These are phyloP conservation scores for Scopus umbretta DNA, from an alignment of 2,113 vertebrate species.

Conservation along the genomic window DNA sequence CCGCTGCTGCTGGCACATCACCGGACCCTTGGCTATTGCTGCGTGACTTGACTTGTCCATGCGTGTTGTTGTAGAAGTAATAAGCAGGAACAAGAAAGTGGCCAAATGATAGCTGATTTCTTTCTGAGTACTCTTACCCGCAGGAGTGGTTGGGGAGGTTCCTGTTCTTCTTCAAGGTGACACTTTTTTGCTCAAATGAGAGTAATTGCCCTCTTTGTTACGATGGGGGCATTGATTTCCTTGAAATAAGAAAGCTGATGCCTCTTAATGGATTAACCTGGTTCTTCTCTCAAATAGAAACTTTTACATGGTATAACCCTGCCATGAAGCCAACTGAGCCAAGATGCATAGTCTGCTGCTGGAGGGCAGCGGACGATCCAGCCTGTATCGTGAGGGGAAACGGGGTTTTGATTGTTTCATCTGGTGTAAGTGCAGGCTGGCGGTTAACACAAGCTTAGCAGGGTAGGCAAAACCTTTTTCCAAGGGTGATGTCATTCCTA, in stretches of 20 bases:
- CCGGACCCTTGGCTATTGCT: neutral
- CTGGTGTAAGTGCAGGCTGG: neutral
- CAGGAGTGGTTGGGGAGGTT: neutral
- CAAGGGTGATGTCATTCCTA: neutral
- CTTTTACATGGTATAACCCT: neutral
- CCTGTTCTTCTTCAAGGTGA: neutral
- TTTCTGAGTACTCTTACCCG: neutral
- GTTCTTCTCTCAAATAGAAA: neutral
- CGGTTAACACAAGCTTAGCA: neutral
- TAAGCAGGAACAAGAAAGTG: neutral
- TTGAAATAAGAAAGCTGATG: neutral
- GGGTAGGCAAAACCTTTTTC: neutral
- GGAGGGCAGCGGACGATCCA: neutral
- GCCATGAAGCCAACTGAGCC: neutral
- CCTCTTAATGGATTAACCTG: neutral
- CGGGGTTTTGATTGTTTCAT: neutral
- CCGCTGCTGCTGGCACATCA: neutral
- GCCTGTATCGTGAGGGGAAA: neutral
- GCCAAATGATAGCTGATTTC: neutral
- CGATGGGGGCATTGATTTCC: neutral
- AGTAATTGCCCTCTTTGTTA: neutral
- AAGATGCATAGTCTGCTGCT: neutral
- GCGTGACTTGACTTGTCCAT: neutral
- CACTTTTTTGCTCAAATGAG: neutral
- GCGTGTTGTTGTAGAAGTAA: neutral